phyloP scores from a whole-genome alignment of 30 jellyfish, hydroid and myxozoan genomes.

The Nemopilema nomurai region DNA sequence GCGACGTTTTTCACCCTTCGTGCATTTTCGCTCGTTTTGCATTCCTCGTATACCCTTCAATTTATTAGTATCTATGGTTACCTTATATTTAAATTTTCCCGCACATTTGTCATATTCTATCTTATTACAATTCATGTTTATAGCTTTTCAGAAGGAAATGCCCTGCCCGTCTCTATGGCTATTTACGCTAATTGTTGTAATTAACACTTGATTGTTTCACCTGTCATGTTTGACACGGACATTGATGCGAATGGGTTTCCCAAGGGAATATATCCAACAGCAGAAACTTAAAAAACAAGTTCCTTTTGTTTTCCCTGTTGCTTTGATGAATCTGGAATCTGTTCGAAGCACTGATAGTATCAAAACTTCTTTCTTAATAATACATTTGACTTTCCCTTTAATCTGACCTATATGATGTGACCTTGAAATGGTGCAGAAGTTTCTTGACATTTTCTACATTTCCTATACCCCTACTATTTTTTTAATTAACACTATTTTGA shows the following conservation, averaged over 20 bases:
- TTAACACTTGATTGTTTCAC: conserved; percentile 27
- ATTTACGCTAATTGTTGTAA: neutral
- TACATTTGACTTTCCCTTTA: no score
- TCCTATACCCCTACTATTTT: no score
- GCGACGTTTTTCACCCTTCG: neutral
- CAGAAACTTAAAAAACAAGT: neutral
- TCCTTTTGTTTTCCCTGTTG: conserved; percentile 6
- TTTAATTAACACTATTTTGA: neutral
- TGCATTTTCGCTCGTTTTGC: neutral
- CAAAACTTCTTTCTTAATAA: no score
- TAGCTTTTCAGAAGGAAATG: neutral
- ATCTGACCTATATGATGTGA: no score
- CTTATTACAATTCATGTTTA: neutral
- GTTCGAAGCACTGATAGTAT: no score
- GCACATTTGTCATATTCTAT: neutral
- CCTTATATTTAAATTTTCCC: neutral
- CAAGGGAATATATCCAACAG: conserved; percentile 5
- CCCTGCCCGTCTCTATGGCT: conserved; percentile 5
- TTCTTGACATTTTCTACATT: no score
- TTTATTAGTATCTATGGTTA: neutral
- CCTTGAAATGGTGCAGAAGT: no score
- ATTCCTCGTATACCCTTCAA: neutral
- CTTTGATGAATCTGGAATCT: neutral
- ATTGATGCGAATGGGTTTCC: conserved; percentile 20
- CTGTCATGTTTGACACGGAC: conserved; percentile 10